phyloP scores from a whole-genome alignment of 2,888 invertebrate species.

The Chromoteleia sp. region DNA sequence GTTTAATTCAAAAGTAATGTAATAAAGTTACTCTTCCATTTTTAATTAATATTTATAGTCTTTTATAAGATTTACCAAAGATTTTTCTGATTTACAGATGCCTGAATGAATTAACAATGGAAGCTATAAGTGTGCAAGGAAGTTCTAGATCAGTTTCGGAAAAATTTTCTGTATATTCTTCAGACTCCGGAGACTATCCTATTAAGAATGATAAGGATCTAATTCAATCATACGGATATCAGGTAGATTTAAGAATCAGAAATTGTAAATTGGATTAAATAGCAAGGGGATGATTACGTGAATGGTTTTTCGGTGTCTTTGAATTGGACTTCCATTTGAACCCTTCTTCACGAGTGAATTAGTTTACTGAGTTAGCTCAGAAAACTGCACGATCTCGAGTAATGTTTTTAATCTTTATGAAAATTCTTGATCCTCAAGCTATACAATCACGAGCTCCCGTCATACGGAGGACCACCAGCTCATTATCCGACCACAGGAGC shows the following conservation, averaged over 20 bases:
- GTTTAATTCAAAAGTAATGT: neutral
- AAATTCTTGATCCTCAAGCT: conserved; percentile 59
- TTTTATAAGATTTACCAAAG: neutral
- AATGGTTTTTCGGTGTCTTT: conserved; percentile 62
- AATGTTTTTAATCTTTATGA: conserved; percentile 65
- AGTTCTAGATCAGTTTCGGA: conserved; percentile 30
- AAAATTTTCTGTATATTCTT: conserved; percentile 1
- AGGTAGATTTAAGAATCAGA: conserved; percentile 47
- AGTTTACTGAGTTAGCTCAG: conserved; percentile 24
- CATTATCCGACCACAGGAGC: conserved; percentile 65
- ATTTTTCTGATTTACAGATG: conserved; percentile 73
- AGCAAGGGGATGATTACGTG: conserved; percentile 24
- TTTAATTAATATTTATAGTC: too few species aligned
- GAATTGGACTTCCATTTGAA: conserved; percentile 39
- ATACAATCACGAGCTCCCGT: conserved; percentile 47
- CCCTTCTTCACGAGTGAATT: conserved; percentile 49
- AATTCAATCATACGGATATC: conserved; percentile 49
- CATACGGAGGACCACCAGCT: conserved; percentile 64
- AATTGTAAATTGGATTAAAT: conserved; percentile 40
- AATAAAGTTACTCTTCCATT: neutral
- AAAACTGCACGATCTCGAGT: conserved; percentile 22
- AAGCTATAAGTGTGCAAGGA: conserved; percentile 64
- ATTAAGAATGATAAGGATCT: conserved; percentile 59
- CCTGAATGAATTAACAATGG: conserved; percentile 75
- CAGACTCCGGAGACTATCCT: conserved; percentile 48